These are phyloP conservation scores for Hanleya hanleyi DNA, from an alignment of 2,888 invertebrate genomes.

Conservation along the genomic window DNA sequence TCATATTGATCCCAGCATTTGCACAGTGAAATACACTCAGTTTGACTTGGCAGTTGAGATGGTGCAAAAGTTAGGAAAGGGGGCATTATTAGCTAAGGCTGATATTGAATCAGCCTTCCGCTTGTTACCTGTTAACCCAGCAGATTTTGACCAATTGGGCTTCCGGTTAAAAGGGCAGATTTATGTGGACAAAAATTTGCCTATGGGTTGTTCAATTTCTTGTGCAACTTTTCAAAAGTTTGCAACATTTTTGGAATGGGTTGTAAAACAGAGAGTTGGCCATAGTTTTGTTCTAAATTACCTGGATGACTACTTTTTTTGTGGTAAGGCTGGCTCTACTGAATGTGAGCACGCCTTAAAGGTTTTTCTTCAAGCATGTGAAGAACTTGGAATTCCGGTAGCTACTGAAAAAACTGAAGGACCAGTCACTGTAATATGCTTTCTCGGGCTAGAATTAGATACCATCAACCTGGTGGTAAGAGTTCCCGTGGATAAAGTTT, in stretches of 20 bases:
- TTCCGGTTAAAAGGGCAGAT: slow-evolving; percentile 17
- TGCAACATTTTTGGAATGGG: slow-evolving; percentile 21
- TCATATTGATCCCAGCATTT: slow-evolving; percentile 7
- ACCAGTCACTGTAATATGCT: not conserved
- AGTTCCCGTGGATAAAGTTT: not conserved
- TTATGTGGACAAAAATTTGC: slow-evolving; percentile 25
- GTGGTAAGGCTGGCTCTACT: not conserved
- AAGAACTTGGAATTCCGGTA: not conserved
- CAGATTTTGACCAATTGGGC: slow-evolving; percentile 32
- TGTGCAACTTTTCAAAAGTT: slow-evolving; percentile 17
- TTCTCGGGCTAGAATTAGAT: not conserved
- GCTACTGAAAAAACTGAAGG: not conserved
- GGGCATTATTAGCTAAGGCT: slow-evolving; percentile 21
- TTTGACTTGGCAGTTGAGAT: slow-evolving; percentile 17
- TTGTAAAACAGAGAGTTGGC: not conserved
- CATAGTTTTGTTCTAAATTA: not conserved
- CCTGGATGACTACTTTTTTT: not conserved
- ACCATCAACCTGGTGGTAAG: not conserved
- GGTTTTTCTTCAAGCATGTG: not conserved
- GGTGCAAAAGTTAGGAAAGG: slow-evolving; percentile 10
- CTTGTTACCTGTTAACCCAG: slow-evolving; percentile 23
- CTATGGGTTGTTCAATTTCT: slow-evolving; percentile 19
- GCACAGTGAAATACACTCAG: slow-evolving; percentile 12
- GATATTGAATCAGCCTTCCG: slow-evolving; percentile 37
- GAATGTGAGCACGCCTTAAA: not conserved